Evolutionary conservation across 2,888 invertebrate genomes (phyloP), one percentile per base, ranked within the genome.

Genomic region (Brachyptera risi): DNA sequence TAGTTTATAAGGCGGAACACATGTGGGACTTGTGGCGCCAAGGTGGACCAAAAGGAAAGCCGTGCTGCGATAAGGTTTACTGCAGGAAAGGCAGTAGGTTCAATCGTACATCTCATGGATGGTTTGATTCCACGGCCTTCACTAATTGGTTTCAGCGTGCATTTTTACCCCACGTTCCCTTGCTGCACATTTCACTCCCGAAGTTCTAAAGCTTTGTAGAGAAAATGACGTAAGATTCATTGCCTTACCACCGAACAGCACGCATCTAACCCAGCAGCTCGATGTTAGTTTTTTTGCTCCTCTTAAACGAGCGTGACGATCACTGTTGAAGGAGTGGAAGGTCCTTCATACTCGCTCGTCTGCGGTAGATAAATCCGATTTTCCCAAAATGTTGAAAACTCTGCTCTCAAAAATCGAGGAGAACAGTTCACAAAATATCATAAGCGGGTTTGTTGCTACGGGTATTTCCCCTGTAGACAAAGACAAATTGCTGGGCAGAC

Each of bases 81-180:
- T 58, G 58, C 31, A 21, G 35, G 42, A 15, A 23, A 58, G 58
- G 58, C 17, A 38, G 65, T 9, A 17, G 66, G 9, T 69, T 68
- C 61, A 68, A 67, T 59, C 26, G 66, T 4, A 67, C 64, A 2
- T 61, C 61, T 47, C 64, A 63, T 40, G 72, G 72, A 1, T 74
- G 73, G 73, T 71, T 73, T 65, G 71, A 74, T 56, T 17, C 57
- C 21, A 21, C 37, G 2, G 58, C 56, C 38, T 72, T 74, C 63
- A 63, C 65, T 44, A 71, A 72, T 59, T 72, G 72, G 73, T 71
- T 73, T 60, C 19, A 65, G 23, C 62, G 56, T 23, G 19, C 65
- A 17, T 63, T 67, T 31, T 44, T 73, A 17, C 68, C 68, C 21
- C 63, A 65, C 56, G 37, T 66, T 11, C 64, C 60, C 56, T 49